Conservation (phyloP, 2,797 vertebrate genomes). For the Siniperca undulata region DNA sequence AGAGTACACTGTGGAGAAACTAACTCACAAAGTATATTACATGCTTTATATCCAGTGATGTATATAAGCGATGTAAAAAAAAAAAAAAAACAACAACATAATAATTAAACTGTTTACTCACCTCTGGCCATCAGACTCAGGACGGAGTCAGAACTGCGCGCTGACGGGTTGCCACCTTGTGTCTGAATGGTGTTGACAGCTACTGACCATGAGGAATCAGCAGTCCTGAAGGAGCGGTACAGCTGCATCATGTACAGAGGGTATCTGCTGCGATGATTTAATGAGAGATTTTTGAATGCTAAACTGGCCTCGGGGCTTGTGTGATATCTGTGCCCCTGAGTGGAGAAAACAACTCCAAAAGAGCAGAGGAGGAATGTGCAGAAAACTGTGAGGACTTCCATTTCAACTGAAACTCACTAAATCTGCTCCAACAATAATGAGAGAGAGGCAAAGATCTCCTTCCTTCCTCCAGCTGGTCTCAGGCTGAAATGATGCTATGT, state of each 20-base stretch:
- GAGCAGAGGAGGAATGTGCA: slow-evolving; percentile 46
- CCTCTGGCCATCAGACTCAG: slow-evolving; percentile 87
- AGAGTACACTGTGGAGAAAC: slow-evolving; percentile 32
- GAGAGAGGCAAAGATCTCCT: slow-evolving; percentile 38
- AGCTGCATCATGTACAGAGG: slow-evolving; percentile 91
- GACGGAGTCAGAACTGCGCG: slow-evolving; percentile 81
- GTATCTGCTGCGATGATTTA: slow-evolving; percentile 64
- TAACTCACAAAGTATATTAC: background rate
- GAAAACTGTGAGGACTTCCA: slow-evolving; percentile 60
- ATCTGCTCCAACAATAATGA: background rate
- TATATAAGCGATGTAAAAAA: background rate
- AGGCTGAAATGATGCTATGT: slow-evolving; percentile 73
- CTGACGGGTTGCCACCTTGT: slow-evolving; percentile 55
- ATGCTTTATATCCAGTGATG: background rate
- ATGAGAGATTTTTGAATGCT: slow-evolving; percentile 58
- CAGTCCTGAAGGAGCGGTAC: slow-evolving; percentile 81
- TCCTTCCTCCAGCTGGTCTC: slow-evolving; percentile 72
- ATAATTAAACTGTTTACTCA: slow-evolving; percentile 67
- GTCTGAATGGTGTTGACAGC: slow-evolving; percentile 18
- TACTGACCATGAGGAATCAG: slow-evolving; percentile 42
- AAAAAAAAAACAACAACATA: background rate
- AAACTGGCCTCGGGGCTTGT: slow-evolving; percentile 17
- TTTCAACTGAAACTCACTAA: slow-evolving; percentile 40
- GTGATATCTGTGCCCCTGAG: slow-evolving; percentile 13
- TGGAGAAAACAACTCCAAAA: slow-evolving; percentile 28